Evolutionary conservation across 1,140 invertebrate species (phyloP).

Genomic region (Trachymyrmex cornetzi): DNA sequence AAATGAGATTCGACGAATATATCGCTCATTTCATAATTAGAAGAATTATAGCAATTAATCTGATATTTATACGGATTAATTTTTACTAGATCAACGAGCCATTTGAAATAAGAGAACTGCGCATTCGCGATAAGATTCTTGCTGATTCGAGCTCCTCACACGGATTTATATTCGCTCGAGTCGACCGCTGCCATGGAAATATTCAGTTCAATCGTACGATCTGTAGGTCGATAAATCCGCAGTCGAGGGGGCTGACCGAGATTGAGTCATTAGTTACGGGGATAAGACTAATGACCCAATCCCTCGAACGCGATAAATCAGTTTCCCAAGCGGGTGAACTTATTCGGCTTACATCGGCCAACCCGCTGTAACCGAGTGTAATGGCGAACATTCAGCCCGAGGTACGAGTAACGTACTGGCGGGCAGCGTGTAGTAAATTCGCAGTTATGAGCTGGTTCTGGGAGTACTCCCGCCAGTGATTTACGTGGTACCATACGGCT

Average conservation of each 20-base stretch:
- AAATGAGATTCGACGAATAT: not conserved
- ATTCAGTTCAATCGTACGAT: conserved; percentile 40
- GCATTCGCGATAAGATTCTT: conserved; percentile 39
- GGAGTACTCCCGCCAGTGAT: conserved; percentile 6
- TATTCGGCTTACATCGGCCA: conserved; percentile 60
- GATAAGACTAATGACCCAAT: conserved; percentile 66
- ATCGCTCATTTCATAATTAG: not conserved
- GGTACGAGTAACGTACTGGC: conserved; percentile 41
- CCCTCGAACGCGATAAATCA: conserved; percentile 62
- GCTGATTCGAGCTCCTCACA: conserved; percentile 17
- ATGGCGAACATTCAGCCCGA: conserved; percentile 49
- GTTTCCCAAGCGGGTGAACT: conserved; percentile 55
- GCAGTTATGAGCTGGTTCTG: conserved; percentile 49
- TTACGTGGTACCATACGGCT: conserved; percentile 33
- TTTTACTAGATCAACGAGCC: not conserved
- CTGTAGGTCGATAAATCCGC: conserved; percentile 53
- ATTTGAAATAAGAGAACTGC: conserved; percentile 20
- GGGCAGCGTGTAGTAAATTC: conserved; percentile 45
- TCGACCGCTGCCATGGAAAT: not conserved
- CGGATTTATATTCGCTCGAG: conserved; percentile 9
- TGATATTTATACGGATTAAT: conserved; percentile 15
- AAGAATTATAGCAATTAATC: conserved; percentile 1
- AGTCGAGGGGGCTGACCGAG: conserved; percentile 28
- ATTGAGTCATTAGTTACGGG: conserved; percentile 64
- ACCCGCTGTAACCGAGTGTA: conserved; percentile 43